Evolutionary conservation across 1,140 invertebrate genomes (phyloP).

Genomic region (Neodiprion lecontei): DNA sequence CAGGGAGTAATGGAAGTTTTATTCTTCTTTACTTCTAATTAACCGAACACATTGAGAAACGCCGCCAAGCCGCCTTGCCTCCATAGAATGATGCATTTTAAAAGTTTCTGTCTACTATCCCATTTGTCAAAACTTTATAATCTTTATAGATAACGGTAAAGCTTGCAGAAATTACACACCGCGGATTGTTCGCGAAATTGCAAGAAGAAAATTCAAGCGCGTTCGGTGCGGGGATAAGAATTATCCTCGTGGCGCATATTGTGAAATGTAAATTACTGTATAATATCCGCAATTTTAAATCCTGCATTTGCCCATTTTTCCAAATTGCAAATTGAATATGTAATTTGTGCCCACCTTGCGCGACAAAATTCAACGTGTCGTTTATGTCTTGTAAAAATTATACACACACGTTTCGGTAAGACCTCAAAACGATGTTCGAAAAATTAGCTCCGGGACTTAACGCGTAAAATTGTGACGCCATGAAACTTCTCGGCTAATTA

Average conservation of each 20-base stretch:
- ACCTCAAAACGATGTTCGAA: too few species aligned
- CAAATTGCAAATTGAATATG: too few species aligned
- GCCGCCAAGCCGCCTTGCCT: not conserved
- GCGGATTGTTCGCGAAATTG: not conserved
- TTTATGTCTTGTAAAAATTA: too few species aligned
- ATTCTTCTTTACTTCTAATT: not conserved
- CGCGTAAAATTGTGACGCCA: too few species aligned
- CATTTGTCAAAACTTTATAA: slow-evolving; percentile 3
- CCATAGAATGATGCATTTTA: not conserved
- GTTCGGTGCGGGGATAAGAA: too few species aligned
- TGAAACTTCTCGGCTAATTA: too few species aligned
- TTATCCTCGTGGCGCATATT: not conserved
- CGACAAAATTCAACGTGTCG: too few species aligned
- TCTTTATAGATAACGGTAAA: not conserved
- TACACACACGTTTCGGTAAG: too few species aligned
- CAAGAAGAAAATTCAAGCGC: not conserved
- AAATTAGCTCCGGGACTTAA: too few species aligned
- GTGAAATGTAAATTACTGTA: not conserved
- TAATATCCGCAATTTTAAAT: not conserved
- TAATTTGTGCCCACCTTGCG: too few species aligned
- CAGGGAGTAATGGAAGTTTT: not conserved
- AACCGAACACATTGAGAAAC: not conserved
- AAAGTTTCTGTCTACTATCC: slow-evolving; percentile 2
- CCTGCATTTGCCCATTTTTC: too few species aligned
- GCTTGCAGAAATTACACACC: not conserved